Evolutionary conservation across 1,140 invertebrate genomes (phyloP), one percentile per base, ranked within the genome.

Genomic region (Ceratoteleas bidentatus): DNA sequence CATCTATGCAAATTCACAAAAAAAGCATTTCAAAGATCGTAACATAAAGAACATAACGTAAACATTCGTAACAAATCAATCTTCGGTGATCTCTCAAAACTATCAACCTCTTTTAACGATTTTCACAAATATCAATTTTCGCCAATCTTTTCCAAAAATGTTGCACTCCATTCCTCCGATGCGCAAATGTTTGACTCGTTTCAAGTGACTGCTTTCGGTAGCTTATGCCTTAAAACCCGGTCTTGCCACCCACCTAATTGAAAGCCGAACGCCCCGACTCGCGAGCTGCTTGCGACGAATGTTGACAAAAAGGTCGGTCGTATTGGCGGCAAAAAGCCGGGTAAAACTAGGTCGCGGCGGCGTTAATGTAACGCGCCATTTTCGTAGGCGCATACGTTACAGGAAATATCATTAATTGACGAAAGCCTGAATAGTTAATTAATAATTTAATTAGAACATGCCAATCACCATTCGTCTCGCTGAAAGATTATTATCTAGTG

Each of bases 361-460:
- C 62, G 65, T 69, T 68, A 62, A 77, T 68, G 62, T 47, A 76
- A 68, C 50, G 40, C 24, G 24, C 24, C 50, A 68, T 77, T 40
- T 61, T 53, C 73, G 54, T 50, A 50, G 36, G 13, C 14, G 57
- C 15, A 56, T 56, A 56, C 65, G 36, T 69, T 77, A 69, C 69
- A 77, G 49, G 58, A 65, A 70, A 57, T 69, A 65, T 50, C 56
- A 68, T 76, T 69, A 62, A 76, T 68, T 69, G 50, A 77, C 58
- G 50, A 77, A 57, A 64, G 10, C 65, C 52, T 79, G 38, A 66
- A 50, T 10, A 64, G 56, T 65, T 65, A 74, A 79, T 79, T 70
- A 65, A 80, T 81, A 81, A 75, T 75, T 70, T 72, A 75, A 75
- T 81, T 74, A 75, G 60, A 78, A 78, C 45, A 36, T 62, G 65